A percentile compares a stretch with the other conserved stretches of the same genome.
These are phyloP conservation scores for Lymantria monacha DNA, from an alignment of 2,888 invertebrate genomes.

Conservation along the genomic window DNA sequence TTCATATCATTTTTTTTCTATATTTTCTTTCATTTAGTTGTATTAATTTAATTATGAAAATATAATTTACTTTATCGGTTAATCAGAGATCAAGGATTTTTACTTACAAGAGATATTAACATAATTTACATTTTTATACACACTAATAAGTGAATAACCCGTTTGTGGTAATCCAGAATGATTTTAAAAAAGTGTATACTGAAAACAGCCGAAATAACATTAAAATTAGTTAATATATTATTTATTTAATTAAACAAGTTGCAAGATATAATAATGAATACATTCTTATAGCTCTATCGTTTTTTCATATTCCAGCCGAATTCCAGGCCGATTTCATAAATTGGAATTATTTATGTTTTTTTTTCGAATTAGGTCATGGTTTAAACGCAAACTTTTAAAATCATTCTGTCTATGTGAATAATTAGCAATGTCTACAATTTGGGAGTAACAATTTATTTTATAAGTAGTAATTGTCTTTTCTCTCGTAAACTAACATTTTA, in stretches of 20 bases:
- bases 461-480: slow-evolving; percentile 5
- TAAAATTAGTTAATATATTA: no score
- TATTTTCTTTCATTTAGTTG: slow-evolving; percentile 33
- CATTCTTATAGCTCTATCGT: no score
- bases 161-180: slow-evolving; percentile 39
- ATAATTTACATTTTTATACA: slow-evolving; percentile 39
- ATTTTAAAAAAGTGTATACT: slow-evolving; percentile 33
- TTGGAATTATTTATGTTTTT: no score
- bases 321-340: no score
- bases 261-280: no score
- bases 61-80: slow-evolving; percentile 71
- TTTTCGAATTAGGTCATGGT: no score
- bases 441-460: slow-evolving; percentile 27
- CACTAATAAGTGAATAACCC: slow-evolving; percentile 58
- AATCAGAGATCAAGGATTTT: slow-evolving; percentile 66
- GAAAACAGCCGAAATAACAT: no score
- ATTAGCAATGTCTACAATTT: slow-evolving; percentile 30
- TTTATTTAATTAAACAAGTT: no score
- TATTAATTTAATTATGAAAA: slow-evolving; percentile 69
- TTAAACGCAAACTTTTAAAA: no score
- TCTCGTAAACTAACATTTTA: slow-evolving; percentile 2
- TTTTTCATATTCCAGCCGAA: no score
- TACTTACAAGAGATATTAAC: slow-evolving; percentile 51
- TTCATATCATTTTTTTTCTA: slow-evolving; percentile 35
- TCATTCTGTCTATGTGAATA: no score